Evolutionary conservation across 2,113 vertebrate genomes (phyloP).

Genomic region (Todiramphus chloris): DNA sequence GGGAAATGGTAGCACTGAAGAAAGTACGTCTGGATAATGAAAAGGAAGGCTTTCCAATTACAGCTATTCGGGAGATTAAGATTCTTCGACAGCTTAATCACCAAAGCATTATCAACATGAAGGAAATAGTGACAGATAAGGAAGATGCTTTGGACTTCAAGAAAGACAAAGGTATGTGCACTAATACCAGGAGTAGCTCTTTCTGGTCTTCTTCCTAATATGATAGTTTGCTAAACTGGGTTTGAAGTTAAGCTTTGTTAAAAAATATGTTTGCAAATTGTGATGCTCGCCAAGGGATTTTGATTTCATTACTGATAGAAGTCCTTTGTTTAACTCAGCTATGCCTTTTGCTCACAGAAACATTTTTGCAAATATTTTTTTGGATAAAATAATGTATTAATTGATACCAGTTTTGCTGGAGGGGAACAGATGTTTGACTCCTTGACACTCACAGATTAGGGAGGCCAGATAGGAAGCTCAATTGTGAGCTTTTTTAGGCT

Average conservation of each 20-base stretch:
- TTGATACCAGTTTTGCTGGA: not conserved
- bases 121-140: constrained; percentile 88
- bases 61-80: constrained; percentile 87
- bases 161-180: constrained; percentile 83
- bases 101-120: constrained; percentile 89
- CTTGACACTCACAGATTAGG: not conserved
- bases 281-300: not conserved
- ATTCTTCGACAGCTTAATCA: constrained; percentile 87
- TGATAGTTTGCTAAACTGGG: not conserved
- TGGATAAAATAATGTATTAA: not conserved
- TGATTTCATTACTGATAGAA: not conserved
- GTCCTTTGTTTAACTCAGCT: not conserved
- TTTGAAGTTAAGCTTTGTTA: not conserved
- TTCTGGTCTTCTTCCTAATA: not conserved
- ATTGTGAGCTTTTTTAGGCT: not conserved
- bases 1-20: constrained; percentile 87
- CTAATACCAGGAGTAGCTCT: not conserved
- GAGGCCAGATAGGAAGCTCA: not conserved
- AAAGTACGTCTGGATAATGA: constrained; percentile 88
- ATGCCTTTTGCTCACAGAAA: not conserved
- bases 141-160: constrained; percentile 89
- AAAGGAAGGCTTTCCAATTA: constrained; percentile 89
- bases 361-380: not conserved
- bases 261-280: not conserved
- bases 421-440: not conserved